Base-by-base conservation (phyloP, 2,888 invertebrate species). In the Actias luna region DNA sequence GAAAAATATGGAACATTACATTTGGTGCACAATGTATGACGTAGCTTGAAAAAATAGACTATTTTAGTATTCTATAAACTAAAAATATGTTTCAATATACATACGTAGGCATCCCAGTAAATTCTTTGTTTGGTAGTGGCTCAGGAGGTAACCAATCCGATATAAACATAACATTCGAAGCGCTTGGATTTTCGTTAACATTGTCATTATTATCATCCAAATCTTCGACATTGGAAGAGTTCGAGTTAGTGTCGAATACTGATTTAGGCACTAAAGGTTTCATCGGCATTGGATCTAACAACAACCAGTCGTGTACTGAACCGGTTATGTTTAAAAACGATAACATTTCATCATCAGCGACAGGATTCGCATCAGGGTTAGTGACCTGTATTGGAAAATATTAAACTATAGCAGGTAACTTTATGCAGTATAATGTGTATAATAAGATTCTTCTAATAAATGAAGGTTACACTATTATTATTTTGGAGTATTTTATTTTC, bases 61-160 rank as follows among this genome's bases (percentile, higher is more conserved):
- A 16, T 46, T 5, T 29, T 29, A 27, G n/a, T n/a, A n/a, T n/a
- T n/a, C n/a, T n/a, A n/a, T n/a, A n/a, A n/a, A 31, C 39, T 14
- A 77, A 58, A 39, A 39, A n/a, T 36, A 0, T n/a, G 16, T 0
- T 39, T 4, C n/a, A 73, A 62, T 31, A 12, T 0, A 96, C 93
- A 80, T 94, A 94, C 60, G 96, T 95, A 0, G 95, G 93, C 63
- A 91, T 77, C 0, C 92, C 96, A 0, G 89, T 82, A 72, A 96
- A 96, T 58, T 93, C 83, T 0, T 81, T 80, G 60, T 86, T 82
- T 0, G 72, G 75, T 39, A 96, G 85, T 0, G 92, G 87, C 60
- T 91, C 89, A 0, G 95, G 80, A 3, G 94, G 93, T 59, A 94
- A 73, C 97, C 97, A 97, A 60, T 94, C 90, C 0, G 87, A 82